These are phyloP conservation scores for Tarsius wallacei DNA, from an alignment of 2,797 vertebrate species.

Conservation along the genomic window DNA sequence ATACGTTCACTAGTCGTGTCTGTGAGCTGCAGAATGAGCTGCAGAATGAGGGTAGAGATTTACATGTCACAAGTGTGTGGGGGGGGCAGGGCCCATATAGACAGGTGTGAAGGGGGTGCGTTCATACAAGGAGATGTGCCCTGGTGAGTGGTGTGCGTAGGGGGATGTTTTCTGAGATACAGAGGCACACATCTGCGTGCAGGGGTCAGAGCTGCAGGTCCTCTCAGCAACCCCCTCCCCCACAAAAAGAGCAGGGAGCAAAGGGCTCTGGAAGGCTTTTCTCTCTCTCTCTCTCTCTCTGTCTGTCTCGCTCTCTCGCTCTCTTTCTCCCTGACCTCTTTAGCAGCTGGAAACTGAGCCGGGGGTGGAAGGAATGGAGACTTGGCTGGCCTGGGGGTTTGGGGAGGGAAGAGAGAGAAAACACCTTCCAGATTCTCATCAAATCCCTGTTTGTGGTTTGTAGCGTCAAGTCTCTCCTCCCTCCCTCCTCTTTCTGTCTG, in stretches of 20 bases:
- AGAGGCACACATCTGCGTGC: neutral
- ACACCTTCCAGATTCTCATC: constrained; percentile 87
- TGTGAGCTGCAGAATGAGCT: neutral
- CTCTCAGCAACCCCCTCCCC: neutral
- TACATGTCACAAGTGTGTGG: constrained; percentile 9
- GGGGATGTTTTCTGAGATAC: constrained; percentile 33
- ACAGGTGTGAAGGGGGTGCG: neutral
- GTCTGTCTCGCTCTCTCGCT: neutral
- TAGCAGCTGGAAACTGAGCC: constrained; percentile 85
- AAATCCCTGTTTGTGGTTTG: constrained; percentile 84
- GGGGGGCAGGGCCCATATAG: neutral
- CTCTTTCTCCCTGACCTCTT: constrained; percentile 74
- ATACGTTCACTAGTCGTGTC: neutral
- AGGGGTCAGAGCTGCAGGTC: neutral
- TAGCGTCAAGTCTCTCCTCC: constrained; percentile 72
- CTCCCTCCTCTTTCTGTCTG: neutral
- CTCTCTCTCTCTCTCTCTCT: neutral
- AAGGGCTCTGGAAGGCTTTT: constrained; percentile 63
- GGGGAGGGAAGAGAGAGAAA: constrained; percentile 83
- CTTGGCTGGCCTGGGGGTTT: constrained; percentile 85
- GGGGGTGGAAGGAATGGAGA: constrained; percentile 86
- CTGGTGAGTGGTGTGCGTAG: neutral
- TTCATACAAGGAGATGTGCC: neutral
- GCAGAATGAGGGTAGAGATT: neutral
- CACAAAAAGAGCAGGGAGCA: constrained; percentile 49